A percentile compares a stretch with the other conserved stretches of the same genome.
Evolutionary conservation across 1,140 invertebrate species (phyloP).

Genomic region (Heliconius melpomene): DNA sequence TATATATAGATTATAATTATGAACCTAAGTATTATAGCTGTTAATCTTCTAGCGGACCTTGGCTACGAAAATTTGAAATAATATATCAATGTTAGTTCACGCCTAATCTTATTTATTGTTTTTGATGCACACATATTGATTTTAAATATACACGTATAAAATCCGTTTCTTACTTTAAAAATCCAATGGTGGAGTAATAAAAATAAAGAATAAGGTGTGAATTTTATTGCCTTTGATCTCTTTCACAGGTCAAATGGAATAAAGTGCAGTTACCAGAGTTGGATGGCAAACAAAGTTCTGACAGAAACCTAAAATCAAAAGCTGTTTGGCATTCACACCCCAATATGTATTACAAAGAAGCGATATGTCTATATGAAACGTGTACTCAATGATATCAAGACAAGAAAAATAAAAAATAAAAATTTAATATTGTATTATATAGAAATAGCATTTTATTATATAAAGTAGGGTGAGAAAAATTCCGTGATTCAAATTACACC

Average conservation of each 20-base stretch:
- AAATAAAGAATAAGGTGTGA: neutral
- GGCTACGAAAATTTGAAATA: too few species aligned
- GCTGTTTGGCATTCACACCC: neutral
- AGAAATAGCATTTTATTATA: too few species aligned
- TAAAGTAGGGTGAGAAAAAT: too few species aligned
- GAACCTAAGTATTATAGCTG: too few species aligned
- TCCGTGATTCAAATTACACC: too few species aligned
- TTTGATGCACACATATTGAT: too few species aligned
- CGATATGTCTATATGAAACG: neutral
- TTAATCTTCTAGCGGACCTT: too few species aligned
- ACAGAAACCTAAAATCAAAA: neutral
- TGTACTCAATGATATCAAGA: neutral
- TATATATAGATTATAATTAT: too few species aligned
- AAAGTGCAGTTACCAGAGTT: slow-evolving; percentile 3
- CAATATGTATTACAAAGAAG: neutral
- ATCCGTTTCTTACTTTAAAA: neutral
- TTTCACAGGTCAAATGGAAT: neutral
- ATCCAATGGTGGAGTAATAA: neutral
- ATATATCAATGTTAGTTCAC: too few species aligned
- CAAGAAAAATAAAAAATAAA: neutral
- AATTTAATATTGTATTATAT: too few species aligned
- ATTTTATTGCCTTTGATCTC: slow-evolving; percentile 1
- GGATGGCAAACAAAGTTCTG: neutral
- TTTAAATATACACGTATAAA: too few species aligned
- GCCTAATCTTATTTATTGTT: too few species aligned